Evolutionary conservation across 2,888 invertebrate species (phyloP).

Genomic region (Xestia xanthographa): DNA sequence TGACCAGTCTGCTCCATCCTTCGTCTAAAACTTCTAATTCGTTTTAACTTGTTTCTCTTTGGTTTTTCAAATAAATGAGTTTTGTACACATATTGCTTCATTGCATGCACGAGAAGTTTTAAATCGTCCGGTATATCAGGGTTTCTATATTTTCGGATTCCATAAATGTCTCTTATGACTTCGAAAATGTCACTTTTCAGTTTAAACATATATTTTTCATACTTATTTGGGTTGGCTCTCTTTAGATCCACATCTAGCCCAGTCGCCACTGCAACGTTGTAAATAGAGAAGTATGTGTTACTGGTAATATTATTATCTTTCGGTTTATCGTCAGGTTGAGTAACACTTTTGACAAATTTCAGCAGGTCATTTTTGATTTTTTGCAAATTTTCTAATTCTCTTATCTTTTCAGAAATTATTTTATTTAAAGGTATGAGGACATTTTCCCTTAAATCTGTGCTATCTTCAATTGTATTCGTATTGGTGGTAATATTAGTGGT

Average conservation of each 20-base stretch:
- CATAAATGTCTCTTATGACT: conserved; percentile 75
- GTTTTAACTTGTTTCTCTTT: conserved; percentile 28
- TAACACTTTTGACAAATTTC: conserved; percentile 66
- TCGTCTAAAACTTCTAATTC: conserved; percentile 15
- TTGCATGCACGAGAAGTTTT: conserved; percentile 71
- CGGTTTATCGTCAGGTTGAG: conserved; percentile 14
- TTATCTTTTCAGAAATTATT: conserved; percentile 75
- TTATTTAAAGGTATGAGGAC: conserved; percentile 73
- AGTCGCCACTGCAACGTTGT: conserved; percentile 69
- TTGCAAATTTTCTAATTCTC: conserved; percentile 75
- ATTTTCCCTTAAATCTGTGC: conserved; percentile 60
- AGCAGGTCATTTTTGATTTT: conserved; percentile 74
- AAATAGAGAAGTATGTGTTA: conserved; percentile 66
- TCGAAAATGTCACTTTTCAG: conserved; percentile 79
- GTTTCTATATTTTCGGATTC: conserved; percentile 71
- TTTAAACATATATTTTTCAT: conserved; percentile 73
- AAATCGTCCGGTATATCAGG: conserved; percentile 72
- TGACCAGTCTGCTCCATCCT: conserved; percentile 19
- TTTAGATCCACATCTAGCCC: conserved; percentile 60
- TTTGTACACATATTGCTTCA: conserved; percentile 73
- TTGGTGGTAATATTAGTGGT: conserved; percentile 16
- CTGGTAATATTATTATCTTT: conserved; percentile 53
- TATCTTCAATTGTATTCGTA: conserved; percentile 24
- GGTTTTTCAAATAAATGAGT: conserved; percentile 37
- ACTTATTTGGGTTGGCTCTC: conserved; percentile 58